A percentile compares a stretch with the other conserved stretches of the same genome.
Evolutionary conservation across 2,888 invertebrate species (phyloP).

Genomic region (Alentia gelatinosa): DNA sequence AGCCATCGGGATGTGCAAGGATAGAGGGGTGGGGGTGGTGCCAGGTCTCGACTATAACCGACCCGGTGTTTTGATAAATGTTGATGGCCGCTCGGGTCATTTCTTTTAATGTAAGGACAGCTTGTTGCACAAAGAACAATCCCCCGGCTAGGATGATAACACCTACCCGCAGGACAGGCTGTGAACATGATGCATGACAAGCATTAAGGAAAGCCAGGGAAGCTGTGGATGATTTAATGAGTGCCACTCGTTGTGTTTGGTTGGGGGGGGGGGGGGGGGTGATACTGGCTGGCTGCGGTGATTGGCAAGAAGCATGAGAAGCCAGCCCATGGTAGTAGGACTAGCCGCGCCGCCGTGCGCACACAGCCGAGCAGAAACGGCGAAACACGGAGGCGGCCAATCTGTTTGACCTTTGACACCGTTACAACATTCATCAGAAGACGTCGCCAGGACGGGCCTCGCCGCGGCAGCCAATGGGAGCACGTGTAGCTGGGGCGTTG

Average conservation of each 20-base stretch:
- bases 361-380: conserved; percentile 48
- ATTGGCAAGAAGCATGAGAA: background rate
- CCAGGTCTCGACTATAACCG: background rate
- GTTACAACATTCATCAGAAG: conserved; percentile 48
- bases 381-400: conserved; percentile 50
- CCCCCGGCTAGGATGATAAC: conserved; percentile 38
- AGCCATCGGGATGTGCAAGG: background rate
- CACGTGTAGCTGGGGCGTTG: conserved; percentile 31
- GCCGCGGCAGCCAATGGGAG: conserved; percentile 10
- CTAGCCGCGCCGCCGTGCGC: background rate
- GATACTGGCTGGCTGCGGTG: background rate
- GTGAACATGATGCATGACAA: conserved; percentile 45
- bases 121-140: conserved; percentile 28
- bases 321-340: no score
- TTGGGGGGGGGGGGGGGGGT: background rate
- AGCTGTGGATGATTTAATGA: conserved; percentile 15
- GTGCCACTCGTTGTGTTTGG: background rate
- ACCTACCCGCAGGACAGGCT: background rate
- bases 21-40: background rate
- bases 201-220: conserved; percentile 45
- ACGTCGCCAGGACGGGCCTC: conserved; percentile 19
- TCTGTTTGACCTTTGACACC: conserved; percentile 53
- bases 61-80: background rate
- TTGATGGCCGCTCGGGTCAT: background rate
- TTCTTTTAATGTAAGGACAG: conserved; percentile 44